Conservation (phyloP, 2,113 vertebrate species). For the Sula dactylatra region DNA sequence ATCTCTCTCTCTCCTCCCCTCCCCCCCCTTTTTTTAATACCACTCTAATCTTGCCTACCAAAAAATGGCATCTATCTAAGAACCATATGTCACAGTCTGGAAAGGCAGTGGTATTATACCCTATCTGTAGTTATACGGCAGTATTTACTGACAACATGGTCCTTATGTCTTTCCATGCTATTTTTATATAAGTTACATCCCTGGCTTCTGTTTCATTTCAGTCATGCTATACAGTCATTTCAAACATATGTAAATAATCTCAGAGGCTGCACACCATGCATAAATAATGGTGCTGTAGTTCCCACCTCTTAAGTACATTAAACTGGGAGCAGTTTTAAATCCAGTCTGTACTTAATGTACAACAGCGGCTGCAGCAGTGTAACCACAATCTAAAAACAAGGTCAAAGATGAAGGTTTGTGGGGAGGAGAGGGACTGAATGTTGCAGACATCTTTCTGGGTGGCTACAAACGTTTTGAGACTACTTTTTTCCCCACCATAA, state of each 20-base stretch:
- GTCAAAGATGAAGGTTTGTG: background rate
- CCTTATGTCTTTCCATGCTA: background rate
- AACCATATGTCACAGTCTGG: background rate
- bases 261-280: background rate
- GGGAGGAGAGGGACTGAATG: background rate
- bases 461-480: background rate
- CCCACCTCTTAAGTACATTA: background rate
- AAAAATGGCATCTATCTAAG: background rate
- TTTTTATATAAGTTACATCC: background rate
- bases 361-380: background rate
- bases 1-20: no score
- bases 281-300: background rate
- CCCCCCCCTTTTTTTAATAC: background rate
- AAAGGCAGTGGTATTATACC: background rate
- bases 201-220: background rate
- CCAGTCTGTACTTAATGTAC: background rate
- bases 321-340: background rate
- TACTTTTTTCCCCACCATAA: background rate
- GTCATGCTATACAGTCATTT: background rate
- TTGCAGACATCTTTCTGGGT: background rate
- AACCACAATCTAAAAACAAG: background rate
- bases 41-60: background rate
- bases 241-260: background rate
- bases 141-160: fast-evolving
- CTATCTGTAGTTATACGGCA: background rate